phyloP scores from a whole-genome alignment of 2,797 vertebrate species.

The Chelonia mydas region DNA sequence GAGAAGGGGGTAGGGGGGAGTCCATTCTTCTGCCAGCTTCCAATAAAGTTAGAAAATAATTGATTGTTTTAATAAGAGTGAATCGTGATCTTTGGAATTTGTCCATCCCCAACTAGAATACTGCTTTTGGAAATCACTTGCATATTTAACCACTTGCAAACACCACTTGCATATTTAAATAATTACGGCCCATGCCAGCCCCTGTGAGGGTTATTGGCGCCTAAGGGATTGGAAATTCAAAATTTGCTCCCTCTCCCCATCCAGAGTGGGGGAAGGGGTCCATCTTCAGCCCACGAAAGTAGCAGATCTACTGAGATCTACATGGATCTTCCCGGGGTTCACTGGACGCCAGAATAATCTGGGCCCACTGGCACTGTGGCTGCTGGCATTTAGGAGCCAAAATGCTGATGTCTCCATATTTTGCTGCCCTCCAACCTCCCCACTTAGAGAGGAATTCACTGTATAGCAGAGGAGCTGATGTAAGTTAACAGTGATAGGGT shows the following conservation, averaged over 20 bases:
- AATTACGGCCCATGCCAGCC: not conserved
- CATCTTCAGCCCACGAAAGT: not conserved
- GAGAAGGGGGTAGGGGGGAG: not conserved
- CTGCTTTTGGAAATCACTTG: not conserved
- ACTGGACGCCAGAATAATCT: not conserved
- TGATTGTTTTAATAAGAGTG: not conserved
- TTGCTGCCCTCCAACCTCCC: accelerated
- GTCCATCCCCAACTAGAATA: not conserved
- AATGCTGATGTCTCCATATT: not conserved
- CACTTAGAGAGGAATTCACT: not conserved
- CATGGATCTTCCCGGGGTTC: not conserved
- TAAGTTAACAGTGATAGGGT: not conserved
- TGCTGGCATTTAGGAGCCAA: not conserved
- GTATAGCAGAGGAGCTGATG: not conserved
- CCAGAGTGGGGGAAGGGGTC: not conserved
- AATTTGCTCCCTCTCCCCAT: not conserved
- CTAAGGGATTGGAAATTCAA: not conserved
- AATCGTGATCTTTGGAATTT: not conserved
- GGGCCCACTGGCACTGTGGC: not conserved
- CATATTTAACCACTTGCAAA: not conserved
- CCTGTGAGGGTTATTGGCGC: not conserved
- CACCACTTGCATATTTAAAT: not conserved
- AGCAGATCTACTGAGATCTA: not conserved
- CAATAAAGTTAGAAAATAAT: not conserved
- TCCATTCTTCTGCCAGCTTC: not conserved